Percentiles rank a stretch among this genome's conserved stretches.
These are phyloP conservation scores for Stenichneumon culpator DNA, from an alignment of 2,888 invertebrate species.

Conservation along the genomic window DNA sequence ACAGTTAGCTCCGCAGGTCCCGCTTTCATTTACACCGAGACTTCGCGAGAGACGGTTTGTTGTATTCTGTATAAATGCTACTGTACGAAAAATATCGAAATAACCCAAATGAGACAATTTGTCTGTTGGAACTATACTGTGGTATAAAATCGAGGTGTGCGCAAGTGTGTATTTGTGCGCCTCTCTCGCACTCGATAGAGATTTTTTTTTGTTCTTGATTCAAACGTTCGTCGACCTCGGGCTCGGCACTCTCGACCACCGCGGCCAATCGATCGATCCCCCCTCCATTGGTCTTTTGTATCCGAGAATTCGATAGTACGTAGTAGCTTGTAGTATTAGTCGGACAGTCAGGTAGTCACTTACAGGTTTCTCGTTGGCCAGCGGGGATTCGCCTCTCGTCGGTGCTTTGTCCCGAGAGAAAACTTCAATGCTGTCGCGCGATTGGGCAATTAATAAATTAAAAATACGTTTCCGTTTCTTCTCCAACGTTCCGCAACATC, in stretches of 20 bases:
- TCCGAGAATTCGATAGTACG: slow-evolving; percentile 28
- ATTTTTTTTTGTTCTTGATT: slow-evolving; percentile 19
- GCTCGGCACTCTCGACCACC: slow-evolving; percentile 39
- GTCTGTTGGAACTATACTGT: slow-evolving; percentile 5
- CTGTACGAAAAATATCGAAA: slow-evolving; percentile 16
- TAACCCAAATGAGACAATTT: not conserved
- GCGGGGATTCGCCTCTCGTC: not conserved
- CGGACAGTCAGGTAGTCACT: slow-evolving; percentile 20
- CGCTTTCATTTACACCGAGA: not conserved
- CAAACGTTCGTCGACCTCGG: slow-evolving; percentile 46
- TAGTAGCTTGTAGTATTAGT: not conserved
- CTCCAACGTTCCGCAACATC: not conserved
- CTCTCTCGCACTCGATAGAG: not conserved
- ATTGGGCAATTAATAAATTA: not conserved
- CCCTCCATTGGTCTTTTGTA: slow-evolving; percentile 20
- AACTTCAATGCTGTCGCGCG: not conserved
- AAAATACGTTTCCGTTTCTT: not conserved
- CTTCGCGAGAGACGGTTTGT: not conserved
- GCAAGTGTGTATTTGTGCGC: too few species aligned
- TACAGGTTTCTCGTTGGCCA: slow-evolving; percentile 12
- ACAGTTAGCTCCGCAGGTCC: not conserved
- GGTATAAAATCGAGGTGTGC: not conserved
- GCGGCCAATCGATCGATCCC: slow-evolving; percentile 52
- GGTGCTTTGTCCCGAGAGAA: slow-evolving; percentile 6
- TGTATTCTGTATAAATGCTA: not conserved